phyloP scores from a whole-genome alignment of 1,140 invertebrate species.

The Drosophila asahinai region DNA sequence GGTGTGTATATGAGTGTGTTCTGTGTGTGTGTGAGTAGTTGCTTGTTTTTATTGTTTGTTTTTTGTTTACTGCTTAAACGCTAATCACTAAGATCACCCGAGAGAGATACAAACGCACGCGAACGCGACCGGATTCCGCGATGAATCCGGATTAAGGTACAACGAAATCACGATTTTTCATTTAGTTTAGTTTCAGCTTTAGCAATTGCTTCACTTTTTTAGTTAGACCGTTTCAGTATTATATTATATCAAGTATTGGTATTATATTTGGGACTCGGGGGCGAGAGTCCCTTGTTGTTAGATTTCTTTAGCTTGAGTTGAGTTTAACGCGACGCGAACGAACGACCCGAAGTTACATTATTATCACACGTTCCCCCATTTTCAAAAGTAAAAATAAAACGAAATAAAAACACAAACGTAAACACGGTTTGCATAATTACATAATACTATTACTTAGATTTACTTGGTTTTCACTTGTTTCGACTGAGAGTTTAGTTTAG shows the following conservation, averaged over 20 bases:
- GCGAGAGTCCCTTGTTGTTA: slow-evolving; percentile 79
- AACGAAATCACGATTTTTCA: slow-evolving; percentile 85
- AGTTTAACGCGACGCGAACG: slow-evolving; percentile 81
- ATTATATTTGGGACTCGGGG: slow-evolving; percentile 79
- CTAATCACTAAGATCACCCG: slow-evolving; percentile 85
- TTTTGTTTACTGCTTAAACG: slow-evolving; percentile 71
- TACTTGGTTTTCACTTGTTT: slow-evolving; percentile 48
- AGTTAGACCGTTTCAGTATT: slow-evolving; percentile 32
- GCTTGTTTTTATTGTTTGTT: slow-evolving; percentile 34
- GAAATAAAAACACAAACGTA: slow-evolving; percentile 66
- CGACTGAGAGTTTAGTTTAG: slow-evolving; percentile 45
- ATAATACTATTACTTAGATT: slow-evolving; percentile 83
- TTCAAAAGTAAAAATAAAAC: slow-evolving; percentile 34
- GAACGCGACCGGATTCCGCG: slow-evolving; percentile 85
- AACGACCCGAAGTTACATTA: slow-evolving; percentile 82
- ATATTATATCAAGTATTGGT: slow-evolving; percentile 53
- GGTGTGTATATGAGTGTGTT: slow-evolving; percentile 38
- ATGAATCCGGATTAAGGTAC: slow-evolving; percentile 85
- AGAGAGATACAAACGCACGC: slow-evolving; percentile 85
- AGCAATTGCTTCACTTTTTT: slow-evolving; percentile 41
- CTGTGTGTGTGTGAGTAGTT: slow-evolving; percentile 31
- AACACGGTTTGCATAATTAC: slow-evolving; percentile 66
- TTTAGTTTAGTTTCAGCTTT: slow-evolving; percentile 65
- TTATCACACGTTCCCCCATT: slow-evolving; percentile 82
- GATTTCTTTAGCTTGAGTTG: slow-evolving; percentile 40